Evolutionary conservation across 1,140 invertebrate genomes (phyloP), one percentile per base, ranked within the genome.

Genomic region (Euborellia annulipes): DNA sequence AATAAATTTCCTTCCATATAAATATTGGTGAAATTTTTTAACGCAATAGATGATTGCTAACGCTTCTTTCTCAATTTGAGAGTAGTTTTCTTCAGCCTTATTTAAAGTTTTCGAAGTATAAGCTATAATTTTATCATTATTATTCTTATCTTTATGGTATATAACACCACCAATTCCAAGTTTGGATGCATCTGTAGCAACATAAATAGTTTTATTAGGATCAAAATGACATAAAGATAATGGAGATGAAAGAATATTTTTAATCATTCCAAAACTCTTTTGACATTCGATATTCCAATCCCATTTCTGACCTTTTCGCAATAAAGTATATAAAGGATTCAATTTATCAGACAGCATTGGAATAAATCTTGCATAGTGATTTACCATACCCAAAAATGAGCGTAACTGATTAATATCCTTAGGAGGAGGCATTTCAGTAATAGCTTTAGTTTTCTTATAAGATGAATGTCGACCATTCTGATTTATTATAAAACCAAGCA

Each of bases 31-130:
- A 54, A 74, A 75, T 53, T 67, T 67, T 45, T 62, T 61, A 3
- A 75, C 58, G 3, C 61, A 64, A 54, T 58, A 74, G 1, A 72
- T 47, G 8, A 75, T 62, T 2, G 63, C 61, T n/a, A 69, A 50
- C 6, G 63, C 66, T 58, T 78, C 70, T 51, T 63, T 69, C 23
- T 77, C 67, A 20, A 70, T 64, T 47, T 67, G 63, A 8, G 60
- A 47, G 41, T 73, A 70, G 43, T 63, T 69, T 51, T 56, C 50
- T 51, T 73, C 63, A 3, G 64, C 52, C 22, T 53, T 36, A n/a
- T 53, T 55, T 22, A 73, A 52, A 1, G 58, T 57, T 39, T 61
- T 50, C 8, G 68, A 71, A 9, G 58, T 62, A 56, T 55, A 69
- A 3, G 58, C 56, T 37, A 73, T 62, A 17, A 63, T 62, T 46